Percentiles rank a stretch among this genome's conserved stretches.
These are phyloP conservation scores for Germaria angustata DNA, from an alignment of 2,888 invertebrate species.

Conservation along the genomic window DNA sequence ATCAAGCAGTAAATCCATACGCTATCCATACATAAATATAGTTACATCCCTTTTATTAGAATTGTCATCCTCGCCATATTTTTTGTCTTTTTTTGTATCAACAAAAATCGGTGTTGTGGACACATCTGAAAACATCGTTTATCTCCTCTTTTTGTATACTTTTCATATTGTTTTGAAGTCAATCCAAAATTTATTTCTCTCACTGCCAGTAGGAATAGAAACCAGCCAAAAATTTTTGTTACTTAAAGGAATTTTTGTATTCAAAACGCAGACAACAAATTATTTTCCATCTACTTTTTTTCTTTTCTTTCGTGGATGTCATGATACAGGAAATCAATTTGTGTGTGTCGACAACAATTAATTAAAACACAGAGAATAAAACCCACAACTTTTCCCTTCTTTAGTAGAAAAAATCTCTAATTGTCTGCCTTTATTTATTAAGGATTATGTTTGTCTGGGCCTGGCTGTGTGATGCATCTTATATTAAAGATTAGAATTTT, in stretches of 20 bases:
- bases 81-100: too few species aligned
- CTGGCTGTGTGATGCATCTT: neutral
- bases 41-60: too few species aligned
- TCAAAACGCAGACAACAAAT: neutral
- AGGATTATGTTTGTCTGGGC: neutral
- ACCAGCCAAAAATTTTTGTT: too few species aligned
- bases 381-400: neutral
- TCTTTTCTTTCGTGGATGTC: conserved; percentile 5
- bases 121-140: neutral
- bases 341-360: neutral
- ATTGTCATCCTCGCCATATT: too few species aligned
- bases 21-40: too few species aligned
- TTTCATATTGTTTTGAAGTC: too few species aligned
- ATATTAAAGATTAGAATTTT: neutral
- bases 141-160: neutral
- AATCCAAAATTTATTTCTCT: neutral
- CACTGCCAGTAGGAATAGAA: neutral
- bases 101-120: too few species aligned
- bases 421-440: neutral
- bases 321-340: conserved; percentile 33
- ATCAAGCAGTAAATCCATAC: too few species aligned
- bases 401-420: neutral
- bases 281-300: neutral
- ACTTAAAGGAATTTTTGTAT: conserved; percentile 15
- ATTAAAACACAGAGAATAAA: neutral